Conservation (phyloP, 2,888 invertebrate species). For the Lydus trimaculatus region DNA sequence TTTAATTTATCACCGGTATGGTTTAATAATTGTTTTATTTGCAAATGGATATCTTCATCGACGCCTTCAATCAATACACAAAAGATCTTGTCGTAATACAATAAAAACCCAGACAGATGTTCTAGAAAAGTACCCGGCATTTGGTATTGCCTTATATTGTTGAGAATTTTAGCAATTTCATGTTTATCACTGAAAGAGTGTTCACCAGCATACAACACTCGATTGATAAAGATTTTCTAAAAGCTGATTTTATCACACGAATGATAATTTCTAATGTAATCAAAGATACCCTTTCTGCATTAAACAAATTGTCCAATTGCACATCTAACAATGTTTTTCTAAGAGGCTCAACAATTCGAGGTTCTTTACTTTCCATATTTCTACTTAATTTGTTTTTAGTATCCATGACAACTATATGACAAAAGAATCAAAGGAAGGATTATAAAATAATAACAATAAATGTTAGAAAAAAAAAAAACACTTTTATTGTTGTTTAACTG, state of each 20-base stretch:
- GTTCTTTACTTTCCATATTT: background rate
- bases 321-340: background rate
- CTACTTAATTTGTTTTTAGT: background rate
- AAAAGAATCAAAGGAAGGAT: background rate
- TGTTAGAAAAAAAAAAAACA: background rate
- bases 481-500: background rate
- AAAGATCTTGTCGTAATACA: slow-evolving; percentile 64
- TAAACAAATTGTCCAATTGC: background rate
- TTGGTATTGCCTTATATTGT: slow-evolving; percentile 10
- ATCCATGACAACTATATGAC: background rate
- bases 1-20: background rate
- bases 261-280: background rate
- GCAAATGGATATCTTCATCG: slow-evolving; percentile 14
- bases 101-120: slow-evolving; percentile 59
- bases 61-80: slow-evolving; percentile 63
- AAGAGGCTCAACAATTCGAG: background rate
- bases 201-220: slow-evolving; percentile 44
- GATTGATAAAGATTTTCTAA: slow-evolving; percentile 39
- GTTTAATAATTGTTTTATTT: slow-evolving; percentile 2
- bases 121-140: slow-evolving; percentile 14
- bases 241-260: background rate
- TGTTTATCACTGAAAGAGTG: slow-evolving; percentile 30
- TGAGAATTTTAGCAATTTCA: slow-evolving; percentile 8
- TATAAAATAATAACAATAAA: background rate
- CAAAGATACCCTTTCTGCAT: background rate